Evolutionary conservation across 2,888 invertebrate species (phyloP).

Genomic region (Trachelus troglodyta): DNA sequence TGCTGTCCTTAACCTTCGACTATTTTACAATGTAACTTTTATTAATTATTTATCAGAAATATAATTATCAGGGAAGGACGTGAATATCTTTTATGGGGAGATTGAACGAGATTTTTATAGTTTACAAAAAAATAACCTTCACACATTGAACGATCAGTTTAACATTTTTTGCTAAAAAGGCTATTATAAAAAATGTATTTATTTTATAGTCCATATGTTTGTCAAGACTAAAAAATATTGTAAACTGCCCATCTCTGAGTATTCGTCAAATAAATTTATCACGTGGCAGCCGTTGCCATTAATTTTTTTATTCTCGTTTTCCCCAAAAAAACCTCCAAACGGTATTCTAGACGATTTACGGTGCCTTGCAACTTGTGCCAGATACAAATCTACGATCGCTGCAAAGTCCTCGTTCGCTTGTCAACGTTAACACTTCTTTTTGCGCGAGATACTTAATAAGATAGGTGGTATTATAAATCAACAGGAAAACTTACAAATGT

Average conservation of each 20-base stretch:
- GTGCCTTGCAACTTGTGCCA: not conserved
- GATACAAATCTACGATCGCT: not conserved
- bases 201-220: not conserved
- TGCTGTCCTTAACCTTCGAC: not conserved
- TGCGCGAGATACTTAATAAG: not conserved
- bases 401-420: not conserved
- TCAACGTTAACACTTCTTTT: not conserved
- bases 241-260: not conserved
- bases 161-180: not conserved
- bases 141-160: not conserved
- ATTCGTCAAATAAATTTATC: not conserved
- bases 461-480: not conserved
- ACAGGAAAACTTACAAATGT: not conserved
- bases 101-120: not conserved
- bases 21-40: not conserved
- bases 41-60: not conserved
- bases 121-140: not conserved
- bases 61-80: not conserved
- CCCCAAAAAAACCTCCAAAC: not conserved
- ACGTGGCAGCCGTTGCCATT: not conserved
- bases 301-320: not conserved
- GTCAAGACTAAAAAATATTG: not conserved
- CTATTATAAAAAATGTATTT: not conserved
- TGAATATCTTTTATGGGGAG: not conserved
- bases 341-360: not conserved